These are phyloP conservation scores for Astur gentilis DNA, from an alignment of 2,113 vertebrate genomes.

Conservation along the genomic window DNA sequence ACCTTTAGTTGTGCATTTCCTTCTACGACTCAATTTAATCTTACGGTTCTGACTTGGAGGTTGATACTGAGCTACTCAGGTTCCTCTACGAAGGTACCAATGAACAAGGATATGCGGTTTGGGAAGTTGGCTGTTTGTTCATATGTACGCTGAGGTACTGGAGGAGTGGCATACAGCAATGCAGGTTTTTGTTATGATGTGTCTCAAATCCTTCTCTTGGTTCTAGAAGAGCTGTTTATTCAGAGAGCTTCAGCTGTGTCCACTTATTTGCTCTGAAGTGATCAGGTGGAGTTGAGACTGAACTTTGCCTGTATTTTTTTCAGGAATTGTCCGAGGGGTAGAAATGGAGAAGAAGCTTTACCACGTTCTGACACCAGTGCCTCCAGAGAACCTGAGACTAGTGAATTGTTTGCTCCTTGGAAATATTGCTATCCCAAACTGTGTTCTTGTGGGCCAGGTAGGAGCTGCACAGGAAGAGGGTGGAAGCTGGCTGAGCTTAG, in stretches of 20 bases:
- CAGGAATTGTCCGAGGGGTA: conserved; percentile 90
- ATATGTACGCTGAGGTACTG: rapidly evolving
- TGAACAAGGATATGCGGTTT: rapidly evolving
- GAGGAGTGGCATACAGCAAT: background rate
- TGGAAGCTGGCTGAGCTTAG: background rate
- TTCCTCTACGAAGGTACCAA: rapidly evolving
- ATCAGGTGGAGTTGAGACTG: background rate
- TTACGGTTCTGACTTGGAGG: background rate
- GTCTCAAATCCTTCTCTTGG: background rate
- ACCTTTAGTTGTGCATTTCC: background rate
- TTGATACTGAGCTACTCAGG: rapidly evolving
- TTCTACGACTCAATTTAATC: rapidly evolving
- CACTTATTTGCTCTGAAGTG: rapidly evolving
- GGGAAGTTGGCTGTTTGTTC: rapidly evolving
- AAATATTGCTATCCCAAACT: conserved; percentile 78
- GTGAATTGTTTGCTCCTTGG: conserved; percentile 94
- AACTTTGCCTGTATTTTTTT: background rate
- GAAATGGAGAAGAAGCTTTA: conserved; percentile 86
- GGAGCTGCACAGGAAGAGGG: background rate
- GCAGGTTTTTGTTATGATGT: too few relatives aligned
- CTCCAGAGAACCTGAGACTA: conserved; percentile 73
- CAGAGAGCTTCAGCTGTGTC: rapidly evolving
- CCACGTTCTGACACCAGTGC: conserved; percentile 83
- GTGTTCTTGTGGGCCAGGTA: conserved; percentile 86
- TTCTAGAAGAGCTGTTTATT: background rate